Evolutionary conservation across 2,888 invertebrate genomes (phyloP), one percentile per base, ranked within the genome.

Genomic region (Cremastobaeus sp.): DNA sequence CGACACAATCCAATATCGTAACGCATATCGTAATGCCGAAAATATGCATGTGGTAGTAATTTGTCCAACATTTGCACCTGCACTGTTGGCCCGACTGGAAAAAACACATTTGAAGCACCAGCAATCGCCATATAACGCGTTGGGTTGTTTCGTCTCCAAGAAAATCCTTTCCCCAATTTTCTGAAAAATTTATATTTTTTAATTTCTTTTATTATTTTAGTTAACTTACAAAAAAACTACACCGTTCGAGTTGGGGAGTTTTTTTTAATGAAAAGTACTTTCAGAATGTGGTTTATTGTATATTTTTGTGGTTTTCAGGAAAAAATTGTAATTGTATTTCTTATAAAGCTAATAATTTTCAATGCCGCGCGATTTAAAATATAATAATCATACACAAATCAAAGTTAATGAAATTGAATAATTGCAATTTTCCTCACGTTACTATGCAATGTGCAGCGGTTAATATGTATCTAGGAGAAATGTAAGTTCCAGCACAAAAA

Each of bases 401-500:
- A 47, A 15, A 9, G 8, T 17, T 12, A 47, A 15, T 15, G 3
- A 47, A 47, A 30, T 11, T 25, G 17, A 25, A 25, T n/a, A n/a
- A n/a, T n/a, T n/a, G n/a, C n/a, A 25, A 25, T 25, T 25, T 25
- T 25, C 8, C 25, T 25, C 79, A 85, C 84, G 78, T 82, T 76
- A 85, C 74, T 79, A 86, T 78, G 72, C 86, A 86, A 72, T 85
- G 85, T 20, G 85, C 85, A 34, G 86, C 85, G 9, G 85, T 84
- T 55, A 85, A 70, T 65, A 86, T 72, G 60, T 82, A 85, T 73
- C 77, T 80, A 15, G 82, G 79, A 21, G 77, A 41, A 74, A 85
- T 79, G 52, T 85, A 85, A 64, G 82, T 80, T 59, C 82, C 85
- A 52, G 84, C 85, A 59, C 85, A 85, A 52, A 76, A 66, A 73